phyloP scores from a whole-genome alignment of 2,113 vertebrate genomes.

The Boleophthalmus pectinirostris region DNA sequence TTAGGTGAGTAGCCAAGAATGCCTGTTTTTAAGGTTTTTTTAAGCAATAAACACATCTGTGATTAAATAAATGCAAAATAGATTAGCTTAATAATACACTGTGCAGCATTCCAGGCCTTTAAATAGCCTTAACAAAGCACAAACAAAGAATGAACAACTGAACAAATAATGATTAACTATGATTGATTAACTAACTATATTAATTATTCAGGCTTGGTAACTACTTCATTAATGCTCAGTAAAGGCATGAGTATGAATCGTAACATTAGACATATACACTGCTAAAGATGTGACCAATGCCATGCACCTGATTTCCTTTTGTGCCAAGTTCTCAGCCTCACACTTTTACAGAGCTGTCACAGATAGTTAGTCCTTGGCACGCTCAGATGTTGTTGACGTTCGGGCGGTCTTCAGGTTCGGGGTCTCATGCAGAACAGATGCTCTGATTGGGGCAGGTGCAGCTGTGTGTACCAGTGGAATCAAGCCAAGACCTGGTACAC shows the following conservation, averaged over 20 bases:
- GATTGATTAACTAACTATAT: too few relatives aligned
- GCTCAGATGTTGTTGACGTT: neutral
- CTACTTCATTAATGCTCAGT: neutral
- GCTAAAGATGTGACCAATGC: neutral
- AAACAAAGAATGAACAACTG: too few relatives aligned
- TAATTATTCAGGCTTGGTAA: too few relatives aligned
- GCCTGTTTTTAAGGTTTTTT: too few relatives aligned
- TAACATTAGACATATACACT: neutral
- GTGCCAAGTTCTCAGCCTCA: neutral
- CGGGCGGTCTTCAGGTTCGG: neutral
- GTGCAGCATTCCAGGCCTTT: too few relatives aligned
- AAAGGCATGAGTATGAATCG: neutral
- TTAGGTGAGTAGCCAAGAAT: too few relatives aligned
- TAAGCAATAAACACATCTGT: too few relatives aligned
- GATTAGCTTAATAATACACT: too few relatives aligned
- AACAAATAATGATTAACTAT: too few relatives aligned
- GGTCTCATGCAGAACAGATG: neutral
- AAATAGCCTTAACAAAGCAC: too few relatives aligned
- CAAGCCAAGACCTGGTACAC: neutral
- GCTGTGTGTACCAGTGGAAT: neutral
- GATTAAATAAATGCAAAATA: too few relatives aligned
- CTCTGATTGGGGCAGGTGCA: constrained; percentile 2
- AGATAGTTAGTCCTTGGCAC: neutral
- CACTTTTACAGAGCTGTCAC: neutral
- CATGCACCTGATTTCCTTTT: neutral